Evolutionary conservation across 2,113 vertebrate genomes (phyloP).

Genomic region (Gopherus evgoodei): DNA sequence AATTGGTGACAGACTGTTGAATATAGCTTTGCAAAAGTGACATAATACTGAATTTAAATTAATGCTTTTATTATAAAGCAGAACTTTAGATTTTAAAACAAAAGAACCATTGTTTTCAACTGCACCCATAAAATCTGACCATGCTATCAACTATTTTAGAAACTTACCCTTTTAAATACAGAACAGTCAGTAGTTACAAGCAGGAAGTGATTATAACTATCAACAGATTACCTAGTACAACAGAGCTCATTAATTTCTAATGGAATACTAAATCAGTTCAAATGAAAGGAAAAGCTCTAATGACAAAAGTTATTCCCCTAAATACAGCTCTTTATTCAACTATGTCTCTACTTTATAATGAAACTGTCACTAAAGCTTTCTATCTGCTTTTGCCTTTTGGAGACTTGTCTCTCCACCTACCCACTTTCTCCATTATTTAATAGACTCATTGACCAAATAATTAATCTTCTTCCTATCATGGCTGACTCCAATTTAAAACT

Average conservation of each 20-base stretch:
- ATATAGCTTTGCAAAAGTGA: not conserved
- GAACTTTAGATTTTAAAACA: not conserved
- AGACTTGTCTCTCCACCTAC: not conserved
- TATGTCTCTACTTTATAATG: not conserved
- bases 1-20: not conserved
- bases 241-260: not conserved
- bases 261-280: not conserved
- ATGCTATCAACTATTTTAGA: not conserved
- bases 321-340: not conserved
- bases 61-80: not conserved
- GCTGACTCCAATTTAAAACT: not conserved
- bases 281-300: not conserved
- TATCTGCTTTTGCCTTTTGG: not conserved
- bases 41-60: not conserved
- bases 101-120: not conserved
- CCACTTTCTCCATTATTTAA: not conserved
- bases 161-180: not conserved
- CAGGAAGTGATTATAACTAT: not conserved
- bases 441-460: not conserved
- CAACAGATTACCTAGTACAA: not conserved
- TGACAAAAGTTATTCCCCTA: not conserved
- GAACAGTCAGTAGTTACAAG: not conserved
- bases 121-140: not conserved
- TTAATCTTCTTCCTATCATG: not conserved
- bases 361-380: not conserved